Base-by-base conservation (phyloP, 1,140 invertebrate species). In the Ladona fulva region DNA sequence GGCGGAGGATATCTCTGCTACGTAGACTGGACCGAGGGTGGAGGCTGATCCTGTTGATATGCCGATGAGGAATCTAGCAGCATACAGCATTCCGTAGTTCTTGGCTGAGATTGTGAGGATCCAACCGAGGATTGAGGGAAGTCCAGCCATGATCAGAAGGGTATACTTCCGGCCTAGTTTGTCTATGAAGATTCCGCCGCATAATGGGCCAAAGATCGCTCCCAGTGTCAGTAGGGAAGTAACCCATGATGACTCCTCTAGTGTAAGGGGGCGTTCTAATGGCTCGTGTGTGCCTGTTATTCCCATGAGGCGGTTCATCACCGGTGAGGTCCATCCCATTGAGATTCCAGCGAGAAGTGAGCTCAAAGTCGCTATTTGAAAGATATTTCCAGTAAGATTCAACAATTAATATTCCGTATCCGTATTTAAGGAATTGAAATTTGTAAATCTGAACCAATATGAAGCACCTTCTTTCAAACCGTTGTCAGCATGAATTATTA, bases 1-100 rank as follows among this genome's bases (percentile, higher is more conserved):
- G 78, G 90, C 91, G 80, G 95, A 92, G 0, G 92, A 90, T 44
- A 94, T 93, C 86, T 96, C 95, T 24, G 91, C 91, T 0, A 92
- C 92, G 82, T 95, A 97, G 77, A 94, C 88, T 0, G 94, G 93
- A 0, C 90, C 92, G 0, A 90, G 90, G 0, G 90, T 87, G 37
- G 88, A 89, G 11, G 90, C 86, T 5, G 90, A 90, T 22, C 89
- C 90, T 0, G 90, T 81, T 7, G 87, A 85, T 29, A 90, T 84
- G 8, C 90, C 91, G 42, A 87, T 84, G 25, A 89, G 80, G 29
- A 90, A 82, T 80, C 89, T 87, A 0, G 87, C 88, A 7, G 85
- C 52, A 76, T 87, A 89, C 75, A 92, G 82, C 1, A 81, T 74
- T 0, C 42, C 19, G 12, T 14, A 14, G 74, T 25, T 42, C 24